Evolutionary conservation across 64 coral and sea anemone genomes (phyloP), one percentile per base, ranked within the genome.

Genomic region (Platygyra sinensis): DNA sequence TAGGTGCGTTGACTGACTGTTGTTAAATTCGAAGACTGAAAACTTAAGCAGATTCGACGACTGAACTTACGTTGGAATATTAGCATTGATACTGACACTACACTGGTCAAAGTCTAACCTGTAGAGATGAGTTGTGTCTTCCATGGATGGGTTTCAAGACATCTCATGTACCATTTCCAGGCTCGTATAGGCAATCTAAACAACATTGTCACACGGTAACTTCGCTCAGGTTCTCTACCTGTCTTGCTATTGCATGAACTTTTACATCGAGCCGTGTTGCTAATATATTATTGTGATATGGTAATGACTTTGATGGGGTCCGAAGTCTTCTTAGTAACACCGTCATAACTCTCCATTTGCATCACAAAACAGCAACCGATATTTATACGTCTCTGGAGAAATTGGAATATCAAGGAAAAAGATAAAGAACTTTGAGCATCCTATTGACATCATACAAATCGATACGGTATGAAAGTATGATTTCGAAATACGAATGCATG

Each of bases 71-170:
- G 63, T 67, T 67, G 63, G 4, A 25, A 22, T 24, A 67, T 67
- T 67, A 67, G 60, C 14, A 67, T 20, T 18, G 19, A 6, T 20
- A 65, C 14, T 65, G 17, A 10, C 1, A 54, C 8, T 54, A 18
- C 62, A 65, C 17, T 2, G 63, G 16, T 67, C 63, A 77, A 77
- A 60, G 22, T 67, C 80, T 51, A 91, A 95, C 94, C 90, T 84
- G 86, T 85, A 3, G 78, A 77, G 3, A 92, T 72, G 29, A 86
- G 79, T 79, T 95, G 94, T 14, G 94, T 92, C 83, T 91, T 95
- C 94, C 94, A 95, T 39, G 94, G 94, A 92, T 95, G 19, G 13
- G 78, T 76, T 12, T 75, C 76, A 7, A 95, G 71, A 12, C 86
- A 72, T 72, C 71, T 78, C 78, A 88, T 79, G 18, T 95, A 95